These are phyloP conservation scores for Tylochromis polylepis DNA, from an alignment of 2,113 vertebrate species.

Conservation along the genomic window DNA sequence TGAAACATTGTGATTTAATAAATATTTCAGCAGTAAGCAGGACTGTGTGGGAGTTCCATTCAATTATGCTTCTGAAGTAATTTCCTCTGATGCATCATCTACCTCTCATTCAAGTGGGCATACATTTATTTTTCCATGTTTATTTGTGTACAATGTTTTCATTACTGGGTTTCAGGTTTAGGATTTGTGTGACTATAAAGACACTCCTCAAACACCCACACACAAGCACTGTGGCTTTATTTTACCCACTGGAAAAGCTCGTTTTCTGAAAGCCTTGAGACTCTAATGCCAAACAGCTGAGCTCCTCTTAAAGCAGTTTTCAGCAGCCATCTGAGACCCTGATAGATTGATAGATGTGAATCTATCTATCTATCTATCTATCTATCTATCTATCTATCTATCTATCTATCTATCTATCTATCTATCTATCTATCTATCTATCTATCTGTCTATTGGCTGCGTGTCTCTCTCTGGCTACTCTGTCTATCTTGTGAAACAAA, in stretches of 20 bases:
- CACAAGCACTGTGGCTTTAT: neutral
- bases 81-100: neutral
- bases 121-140: neutral
- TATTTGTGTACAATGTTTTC: neutral
- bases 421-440: neutral
- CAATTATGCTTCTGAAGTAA: neutral
- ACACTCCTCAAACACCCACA: conserved; percentile 13
- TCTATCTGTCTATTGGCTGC: neutral
- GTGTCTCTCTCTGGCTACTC: neutral
- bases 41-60: neutral
- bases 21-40: neutral
- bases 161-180: neutral
- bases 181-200: neutral
- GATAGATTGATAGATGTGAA: no score
- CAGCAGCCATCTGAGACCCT: neutral
- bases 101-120: neutral
- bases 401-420: neutral
- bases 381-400: neutral
- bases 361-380: neutral
- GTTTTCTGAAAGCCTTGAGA: neutral
- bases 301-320: neutral
- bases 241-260: neutral
- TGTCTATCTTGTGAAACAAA: neutral
- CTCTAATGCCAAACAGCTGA: conserved; percentile 30
- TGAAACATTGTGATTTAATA: neutral